Conservation (phyloP, 2,888 invertebrate genomes). For the Tiliacea citrago region DNA sequence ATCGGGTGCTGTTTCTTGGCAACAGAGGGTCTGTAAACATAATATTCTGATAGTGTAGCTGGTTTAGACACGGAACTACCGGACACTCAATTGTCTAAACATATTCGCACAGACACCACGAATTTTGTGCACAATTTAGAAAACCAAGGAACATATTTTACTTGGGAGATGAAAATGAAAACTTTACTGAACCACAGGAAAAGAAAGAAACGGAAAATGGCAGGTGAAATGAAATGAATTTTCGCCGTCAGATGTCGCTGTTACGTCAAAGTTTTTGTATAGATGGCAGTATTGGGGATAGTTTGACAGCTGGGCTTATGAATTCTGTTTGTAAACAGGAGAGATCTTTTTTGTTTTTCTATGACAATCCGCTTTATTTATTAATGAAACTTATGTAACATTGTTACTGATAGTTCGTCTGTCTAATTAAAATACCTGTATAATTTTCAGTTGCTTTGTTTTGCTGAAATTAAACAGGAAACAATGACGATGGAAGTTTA, state of each 20-base stretch:
- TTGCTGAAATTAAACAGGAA: constrained; percentile 17
- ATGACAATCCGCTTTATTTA: not conserved
- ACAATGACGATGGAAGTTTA: constrained; percentile 7
- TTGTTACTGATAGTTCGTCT: no score
- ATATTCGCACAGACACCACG: constrained; percentile 82
- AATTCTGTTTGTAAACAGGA: constrained; percentile 41
- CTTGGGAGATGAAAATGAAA: no score
- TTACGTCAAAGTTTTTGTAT: constrained; percentile 65
- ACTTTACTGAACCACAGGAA: constrained; percentile 76
- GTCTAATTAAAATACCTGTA: not conserved
- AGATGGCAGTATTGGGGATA: constrained; percentile 70
- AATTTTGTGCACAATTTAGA: constrained; percentile 48
- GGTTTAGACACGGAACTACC: constrained; percentile 84
- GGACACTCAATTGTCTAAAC: constrained; percentile 78
- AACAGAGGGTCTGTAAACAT: constrained; percentile 91
- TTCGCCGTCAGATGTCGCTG: constrained; percentile 74
- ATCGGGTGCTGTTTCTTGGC: constrained; percentile 89
- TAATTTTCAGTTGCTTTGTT: constrained; percentile 5
- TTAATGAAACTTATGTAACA: not conserved
- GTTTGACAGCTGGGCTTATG: constrained; percentile 55
- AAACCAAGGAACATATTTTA: no score
- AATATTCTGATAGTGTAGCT: constrained; percentile 92
- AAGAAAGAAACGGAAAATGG: constrained; percentile 58
- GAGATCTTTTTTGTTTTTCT: not conserved
- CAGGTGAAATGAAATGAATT: constrained; percentile 43